Percentiles rank a stretch among this genome's conserved stretches.
phyloP scores from a whole-genome alignment of 1,140 invertebrate genomes.

The Camponotus floridanus region DNA sequence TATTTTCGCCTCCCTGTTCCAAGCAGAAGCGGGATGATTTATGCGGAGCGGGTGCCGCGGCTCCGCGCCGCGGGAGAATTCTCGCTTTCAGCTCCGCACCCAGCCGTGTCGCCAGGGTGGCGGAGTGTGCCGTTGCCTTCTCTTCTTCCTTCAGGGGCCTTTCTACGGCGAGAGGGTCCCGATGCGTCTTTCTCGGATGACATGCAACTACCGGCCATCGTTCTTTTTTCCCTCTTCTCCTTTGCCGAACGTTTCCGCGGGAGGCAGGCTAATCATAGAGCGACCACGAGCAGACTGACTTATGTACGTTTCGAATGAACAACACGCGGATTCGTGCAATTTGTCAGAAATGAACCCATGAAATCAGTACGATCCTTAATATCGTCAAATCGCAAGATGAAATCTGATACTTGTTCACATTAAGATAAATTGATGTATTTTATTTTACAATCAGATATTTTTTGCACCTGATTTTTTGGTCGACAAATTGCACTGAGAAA shows the following conservation, averaged over 20 bases:
- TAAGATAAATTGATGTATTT: background rate
- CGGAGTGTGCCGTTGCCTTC: conserved; percentile 72
- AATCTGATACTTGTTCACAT: conserved; percentile 2
- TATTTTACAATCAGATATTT: background rate
- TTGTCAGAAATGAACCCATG: conserved; percentile 15
- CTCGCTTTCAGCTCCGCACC: conserved; percentile 77
- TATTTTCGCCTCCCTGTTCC: conserved; percentile 77
- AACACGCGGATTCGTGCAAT: conserved; percentile 37
- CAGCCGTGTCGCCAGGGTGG: conserved; percentile 77
- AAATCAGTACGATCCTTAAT: conserved; percentile 6
- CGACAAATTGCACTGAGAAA: background rate
- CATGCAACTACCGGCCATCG: conserved; percentile 72
- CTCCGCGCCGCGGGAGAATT: conserved; percentile 78
- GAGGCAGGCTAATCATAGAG: conserved; percentile 75
- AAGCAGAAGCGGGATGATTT: conserved; percentile 79
- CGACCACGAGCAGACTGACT: conserved; percentile 65
- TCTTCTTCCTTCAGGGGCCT: conserved; percentile 2
- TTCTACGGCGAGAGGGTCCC: conserved; percentile 55
- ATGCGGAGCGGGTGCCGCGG: conserved; percentile 77
- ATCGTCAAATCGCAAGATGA: background rate
- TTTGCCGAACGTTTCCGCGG: conserved; percentile 58
- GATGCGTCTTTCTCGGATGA: conserved; percentile 76
- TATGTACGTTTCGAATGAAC: conserved; percentile 56
- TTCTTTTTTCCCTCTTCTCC: conserved; percentile 23
- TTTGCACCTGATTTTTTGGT: background rate